These are phyloP conservation scores for Otus sunia DNA, from an alignment of 2,113 vertebrate genomes.

Conservation along the genomic window DNA sequence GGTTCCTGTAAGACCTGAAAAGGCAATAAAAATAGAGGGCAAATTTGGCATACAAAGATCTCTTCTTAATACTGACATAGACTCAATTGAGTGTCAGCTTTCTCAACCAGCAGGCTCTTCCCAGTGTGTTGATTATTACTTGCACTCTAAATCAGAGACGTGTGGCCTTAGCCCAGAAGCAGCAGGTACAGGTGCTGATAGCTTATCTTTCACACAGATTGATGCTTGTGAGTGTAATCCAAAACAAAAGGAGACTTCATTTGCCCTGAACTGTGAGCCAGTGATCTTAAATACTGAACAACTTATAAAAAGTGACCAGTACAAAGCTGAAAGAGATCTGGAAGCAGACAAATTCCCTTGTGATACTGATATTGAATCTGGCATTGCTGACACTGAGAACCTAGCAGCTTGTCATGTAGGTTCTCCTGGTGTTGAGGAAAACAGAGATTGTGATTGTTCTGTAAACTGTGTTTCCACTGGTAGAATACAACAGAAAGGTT, in stretches of 20 bases:
- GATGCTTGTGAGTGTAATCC: not conserved
- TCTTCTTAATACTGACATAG: not conserved
- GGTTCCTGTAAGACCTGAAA: not conserved
- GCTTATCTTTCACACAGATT: not conserved
- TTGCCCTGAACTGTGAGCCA: not conserved
- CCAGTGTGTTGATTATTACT: not conserved
- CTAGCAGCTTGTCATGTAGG: not conserved
- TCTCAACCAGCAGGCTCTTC: not conserved
- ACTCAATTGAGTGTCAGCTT: not conserved
- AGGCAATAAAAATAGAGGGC: not conserved
- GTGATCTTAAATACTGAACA: not conserved
- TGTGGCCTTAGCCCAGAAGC: not conserved
- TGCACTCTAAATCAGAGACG: not conserved
- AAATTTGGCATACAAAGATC: not conserved
- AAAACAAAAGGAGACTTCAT: not conserved
- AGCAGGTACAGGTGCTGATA: not conserved
- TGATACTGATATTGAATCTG: not conserved
- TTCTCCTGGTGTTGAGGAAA: conserved; percentile 32
- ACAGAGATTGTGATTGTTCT: not conserved
- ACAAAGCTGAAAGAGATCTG: not conserved
- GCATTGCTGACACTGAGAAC: not conserved
- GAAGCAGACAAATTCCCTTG: not conserved
- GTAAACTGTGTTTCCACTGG: not conserved
- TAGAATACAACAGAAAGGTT: not conserved
- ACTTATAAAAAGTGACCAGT: not conserved